phyloP scores from a whole-genome alignment of 2,797 vertebrate species.

The Rhinophrynus dorsalis region DNA sequence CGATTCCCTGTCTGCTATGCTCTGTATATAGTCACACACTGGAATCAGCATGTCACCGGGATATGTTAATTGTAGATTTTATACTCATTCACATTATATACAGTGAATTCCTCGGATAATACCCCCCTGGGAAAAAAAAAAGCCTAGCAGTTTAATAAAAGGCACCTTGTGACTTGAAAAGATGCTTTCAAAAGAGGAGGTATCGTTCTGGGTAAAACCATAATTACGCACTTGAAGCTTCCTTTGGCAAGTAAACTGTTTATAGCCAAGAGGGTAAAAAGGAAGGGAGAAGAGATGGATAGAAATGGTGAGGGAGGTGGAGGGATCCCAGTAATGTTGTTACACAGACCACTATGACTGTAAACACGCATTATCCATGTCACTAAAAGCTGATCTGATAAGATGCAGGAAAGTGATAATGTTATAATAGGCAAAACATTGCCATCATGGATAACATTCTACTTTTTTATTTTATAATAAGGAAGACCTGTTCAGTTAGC shows the following conservation, averaged over 20 bases:
- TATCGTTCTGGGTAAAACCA: neutral
- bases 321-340: no score
- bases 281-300: no score
- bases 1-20: neutral
- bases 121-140: neutral
- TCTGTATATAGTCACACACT: neutral
- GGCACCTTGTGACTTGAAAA: neutral
- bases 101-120: slow-evolving; percentile 10
- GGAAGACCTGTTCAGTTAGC: no score
- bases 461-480: no score
- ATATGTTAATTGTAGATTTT: slow-evolving; percentile 20
- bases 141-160: neutral
- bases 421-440: no score
- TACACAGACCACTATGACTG: no score
- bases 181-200: neutral
- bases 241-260: neutral
- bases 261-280: neutral
- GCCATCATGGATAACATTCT: no score
- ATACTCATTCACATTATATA: slow-evolving; percentile 21
- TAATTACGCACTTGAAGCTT: neutral
- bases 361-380: no score
- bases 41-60: slow-evolving; percentile 7
- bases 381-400: no score
- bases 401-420: no score
- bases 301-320: no score